Evolutionary conservation across 1,140 invertebrate species (phyloP).

Genomic region (Orchestia grillus): DNA sequence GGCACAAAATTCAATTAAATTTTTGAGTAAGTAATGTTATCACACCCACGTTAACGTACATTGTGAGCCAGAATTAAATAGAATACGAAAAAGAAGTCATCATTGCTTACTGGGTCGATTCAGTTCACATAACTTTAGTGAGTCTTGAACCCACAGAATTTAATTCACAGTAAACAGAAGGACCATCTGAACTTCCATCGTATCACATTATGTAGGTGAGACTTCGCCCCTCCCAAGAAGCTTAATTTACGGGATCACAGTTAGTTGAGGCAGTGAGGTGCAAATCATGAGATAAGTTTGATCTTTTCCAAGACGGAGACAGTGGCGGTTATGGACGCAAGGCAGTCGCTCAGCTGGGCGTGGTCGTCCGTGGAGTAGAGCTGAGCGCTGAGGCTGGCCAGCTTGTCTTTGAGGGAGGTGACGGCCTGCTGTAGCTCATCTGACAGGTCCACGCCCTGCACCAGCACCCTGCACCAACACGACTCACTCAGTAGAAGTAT

Average conservation of each 20-base stretch:
- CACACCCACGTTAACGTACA: too few species aligned
- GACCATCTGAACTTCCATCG: background rate
- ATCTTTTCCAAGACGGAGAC: slow-evolving; percentile 35
- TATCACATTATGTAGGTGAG: background rate
- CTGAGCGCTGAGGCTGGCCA: slow-evolving; percentile 1
- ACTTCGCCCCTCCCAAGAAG: background rate
- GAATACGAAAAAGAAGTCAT: too few species aligned
- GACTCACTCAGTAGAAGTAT: too few species aligned
- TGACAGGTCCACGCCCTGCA: slow-evolving; percentile 13
- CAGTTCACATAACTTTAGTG: too few species aligned
- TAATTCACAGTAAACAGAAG: too few species aligned
- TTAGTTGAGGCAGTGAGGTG: background rate
- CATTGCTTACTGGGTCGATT: too few species aligned
- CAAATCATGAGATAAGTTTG: background rate
- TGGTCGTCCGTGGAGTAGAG: slow-evolving; percentile 19
- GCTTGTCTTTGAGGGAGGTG: background rate
- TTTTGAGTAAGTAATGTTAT: too few species aligned
- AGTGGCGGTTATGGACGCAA: slow-evolving; percentile 8
- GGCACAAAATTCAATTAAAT: too few species aligned
- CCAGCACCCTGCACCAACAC: background rate
- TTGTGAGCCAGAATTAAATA: too few species aligned
- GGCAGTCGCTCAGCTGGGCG: background rate
- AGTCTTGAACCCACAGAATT: too few species aligned
- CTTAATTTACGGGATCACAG: background rate
- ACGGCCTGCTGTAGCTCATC: background rate